Evolutionary conservation across 2,797 vertebrate genomes (phyloP), one percentile per base, ranked within the genome.

Genomic region (Micrastur ruficollis): DNA sequence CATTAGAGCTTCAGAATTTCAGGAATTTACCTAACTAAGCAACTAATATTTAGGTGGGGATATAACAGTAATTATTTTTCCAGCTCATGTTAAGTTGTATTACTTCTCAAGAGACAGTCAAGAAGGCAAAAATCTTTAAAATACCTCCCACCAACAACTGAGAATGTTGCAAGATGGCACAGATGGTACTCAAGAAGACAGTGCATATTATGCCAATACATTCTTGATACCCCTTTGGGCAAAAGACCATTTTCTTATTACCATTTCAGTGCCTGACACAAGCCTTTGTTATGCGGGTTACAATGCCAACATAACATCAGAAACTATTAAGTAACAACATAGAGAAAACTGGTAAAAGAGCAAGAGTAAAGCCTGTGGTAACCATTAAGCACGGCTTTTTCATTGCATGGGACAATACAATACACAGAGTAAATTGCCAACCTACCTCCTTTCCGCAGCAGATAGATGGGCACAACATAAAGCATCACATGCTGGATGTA

Each of bases 401-500:
- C 40, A 67, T 23, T 79, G 26, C 26, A 19, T 1, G 13, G 53
- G 16, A 53, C 59, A 59, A 29, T 22, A 49, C 31, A 47, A 32
- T 16, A 67, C 1, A 1, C 2, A 27, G 29, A 59, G 12, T 31
- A 73, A 89, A 36, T 3, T 62, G 50, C 52, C 68, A 67, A 85
- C 99, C 82, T 98, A 99, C 99, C 99, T 99, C 99, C 99, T 98
- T 99, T 99, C 97, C 98, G 98, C 97, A 99, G 98, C 86, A 99
- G 98, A 95, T 99, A 99, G 68, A 99, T 97, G 94, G 99, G 99
- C 58, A 99, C 99, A 92, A 99, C 97, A 94, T 99, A 99, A 49
- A 99, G 98, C 99, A 99, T 99, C 97, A 99, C 98, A 95, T 99
- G 99, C 94, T 99, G 99, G 96, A 99, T 99, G 97, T 99, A 99